Evolutionary conservation across 2,113 vertebrate species (phyloP), one percentile per base, ranked within the genome.

Genomic region (Anseranas semipalmata): DNA sequence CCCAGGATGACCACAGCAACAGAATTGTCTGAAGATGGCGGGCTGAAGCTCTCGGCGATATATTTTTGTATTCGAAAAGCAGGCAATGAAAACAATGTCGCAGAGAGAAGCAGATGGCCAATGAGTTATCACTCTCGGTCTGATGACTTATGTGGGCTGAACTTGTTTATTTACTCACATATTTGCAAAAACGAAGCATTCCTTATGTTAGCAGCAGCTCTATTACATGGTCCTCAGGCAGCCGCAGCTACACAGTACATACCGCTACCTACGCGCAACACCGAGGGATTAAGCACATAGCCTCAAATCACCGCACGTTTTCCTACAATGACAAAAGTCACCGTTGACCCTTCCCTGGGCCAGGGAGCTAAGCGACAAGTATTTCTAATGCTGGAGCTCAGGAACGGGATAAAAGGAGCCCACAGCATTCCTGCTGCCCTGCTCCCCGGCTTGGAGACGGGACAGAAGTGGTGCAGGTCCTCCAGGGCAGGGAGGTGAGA

Each of bases 101-200:
- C 73, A 75, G 81, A 93, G 67, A 95, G 63, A 86, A 97, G 89
- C 98, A 97, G 97, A 98, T 96, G 98, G 97, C 85, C 97, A 95
- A 21, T 80, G 95, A 95, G 94, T 96, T 84, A 35, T 75, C 85
- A 72, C 87, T 95, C 75, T 80, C 33, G 43, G 96, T 96, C 93
- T 93, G 95, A 91, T 96, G 55, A 79, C 96, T 94, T 95, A 76
- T 12, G 91, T 96, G 97, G 95, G 94, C 87, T 97, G 67, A 91
- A 93, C 94, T 89, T 97, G 92, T 96, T 96, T 97, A 73, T 97
- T 97, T 90, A 95, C 93, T 90, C 52, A 45, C 28, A 41, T 93
- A 83, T 70, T 95, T 95, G 94, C 90, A 76, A 82, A 95, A 88
- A 65, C 86, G 33, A 85, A 75, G 50, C n/a, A n/a, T 77, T 70